Conservation (phyloP, 2,113 vertebrate genomes). For the Phoenicopterus ruber region DNA sequence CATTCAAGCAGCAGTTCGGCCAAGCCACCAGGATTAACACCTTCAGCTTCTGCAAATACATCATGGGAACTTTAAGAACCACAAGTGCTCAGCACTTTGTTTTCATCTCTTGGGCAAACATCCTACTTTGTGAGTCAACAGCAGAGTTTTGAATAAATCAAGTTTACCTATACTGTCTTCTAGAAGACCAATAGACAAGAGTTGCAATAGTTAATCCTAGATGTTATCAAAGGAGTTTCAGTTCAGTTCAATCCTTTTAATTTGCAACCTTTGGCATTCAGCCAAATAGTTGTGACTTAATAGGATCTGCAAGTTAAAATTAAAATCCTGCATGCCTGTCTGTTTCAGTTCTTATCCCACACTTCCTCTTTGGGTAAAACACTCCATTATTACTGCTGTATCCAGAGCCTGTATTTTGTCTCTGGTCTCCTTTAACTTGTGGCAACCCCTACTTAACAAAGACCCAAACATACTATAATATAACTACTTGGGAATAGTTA, state of each 20-base stretch:
- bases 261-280: background rate
- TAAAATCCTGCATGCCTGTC: background rate
- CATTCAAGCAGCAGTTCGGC: background rate
- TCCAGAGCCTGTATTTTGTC: background rate
- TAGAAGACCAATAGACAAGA: background rate
- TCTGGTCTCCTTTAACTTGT: background rate
- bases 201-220: background rate
- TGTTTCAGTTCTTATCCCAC: background rate
- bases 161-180: background rate
- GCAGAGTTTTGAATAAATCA: background rate
- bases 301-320: slow-evolving; percentile 34
- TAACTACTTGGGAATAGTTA: background rate
- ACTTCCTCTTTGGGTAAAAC: background rate
- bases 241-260: background rate
- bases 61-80: background rate
- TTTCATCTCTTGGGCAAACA: background rate
- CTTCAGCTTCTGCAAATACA: background rate
- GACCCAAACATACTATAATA: background rate
- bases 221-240: background rate
- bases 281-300: slow-evolving; percentile 16
- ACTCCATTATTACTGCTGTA: background rate
- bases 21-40: background rate
- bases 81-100: background rate
- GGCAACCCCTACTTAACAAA: background rate
- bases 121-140: background rate